A percentile compares a stretch with the other conserved stretches of the same genome.
phyloP scores from a whole-genome alignment of 92 coral and sea anemone genomes.

The Palythoa grandis region DNA sequence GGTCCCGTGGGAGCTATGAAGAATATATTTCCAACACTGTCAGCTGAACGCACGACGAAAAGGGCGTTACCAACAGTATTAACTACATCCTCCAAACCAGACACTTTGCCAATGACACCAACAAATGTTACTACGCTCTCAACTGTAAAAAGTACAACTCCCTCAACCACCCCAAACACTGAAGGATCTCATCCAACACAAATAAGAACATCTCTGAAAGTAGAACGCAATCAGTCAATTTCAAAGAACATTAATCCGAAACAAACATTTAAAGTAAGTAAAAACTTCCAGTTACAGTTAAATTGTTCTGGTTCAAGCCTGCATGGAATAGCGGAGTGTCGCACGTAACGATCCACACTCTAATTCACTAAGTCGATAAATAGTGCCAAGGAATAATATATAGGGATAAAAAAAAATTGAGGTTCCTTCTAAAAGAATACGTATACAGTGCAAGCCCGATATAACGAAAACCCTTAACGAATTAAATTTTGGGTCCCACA shows the following conservation, averaged over 20 bases:
- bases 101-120: background rate
- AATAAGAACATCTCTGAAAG: background rate
- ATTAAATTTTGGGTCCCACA: no score
- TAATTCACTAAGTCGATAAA: no score
- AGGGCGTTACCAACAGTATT: background rate
- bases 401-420: no score
- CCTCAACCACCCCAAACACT: background rate
- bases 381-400: no score
- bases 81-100: background rate
- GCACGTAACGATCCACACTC: no score
- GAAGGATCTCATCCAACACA: background rate
- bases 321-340: no score
- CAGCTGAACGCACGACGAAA: background rate
- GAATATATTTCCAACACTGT: background rate
- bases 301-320: no score
- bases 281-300: no score
- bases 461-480: no score
- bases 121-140: background rate
- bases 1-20: background rate
- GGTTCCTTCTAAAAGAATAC: no score
- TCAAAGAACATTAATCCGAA: background rate
- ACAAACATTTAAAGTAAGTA: slow-evolving; percentile 1
- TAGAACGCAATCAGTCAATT: background rate
- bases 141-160: background rate
- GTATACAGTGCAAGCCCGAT: no score